phyloP scores from a whole-genome alignment of 1,140 invertebrate genomes.

The Meloidogyne exigua region DNA sequence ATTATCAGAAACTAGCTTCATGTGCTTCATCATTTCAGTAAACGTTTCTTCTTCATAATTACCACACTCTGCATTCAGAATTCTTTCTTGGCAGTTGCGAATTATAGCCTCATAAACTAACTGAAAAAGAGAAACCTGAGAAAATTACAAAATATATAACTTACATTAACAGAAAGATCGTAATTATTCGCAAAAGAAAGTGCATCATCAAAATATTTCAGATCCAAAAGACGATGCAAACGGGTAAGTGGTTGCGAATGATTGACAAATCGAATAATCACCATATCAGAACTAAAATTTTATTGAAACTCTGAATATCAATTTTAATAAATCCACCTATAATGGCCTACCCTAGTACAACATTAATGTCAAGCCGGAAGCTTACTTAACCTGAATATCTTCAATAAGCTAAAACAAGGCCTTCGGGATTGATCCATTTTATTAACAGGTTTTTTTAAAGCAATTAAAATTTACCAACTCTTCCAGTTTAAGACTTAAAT shows the following conservation, averaged over 20 bases:
- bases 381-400: too few species aligned
- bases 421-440: too few species aligned
- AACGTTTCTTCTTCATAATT: constrained; percentile 28
- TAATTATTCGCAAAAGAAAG: constrained; percentile 30
- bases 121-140: constrained; percentile 16
- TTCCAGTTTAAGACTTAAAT: too few species aligned
- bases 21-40: constrained; percentile 15
- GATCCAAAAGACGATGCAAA: constrained; percentile 27
- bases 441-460: too few species aligned
- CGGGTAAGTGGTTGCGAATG: constrained; percentile 28
- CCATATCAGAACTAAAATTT: constrained; percentile 12
- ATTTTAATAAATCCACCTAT: too few species aligned
- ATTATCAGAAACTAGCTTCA: constrained; percentile 20
- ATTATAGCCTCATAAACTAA: constrained; percentile 27
- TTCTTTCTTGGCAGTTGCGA: constrained; percentile 26
- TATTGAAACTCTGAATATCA: too few species aligned
- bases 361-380: too few species aligned
- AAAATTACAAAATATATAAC: background rate
- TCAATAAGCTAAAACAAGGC: too few species aligned
- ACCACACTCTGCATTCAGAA: constrained; percentile 26
- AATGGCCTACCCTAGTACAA: too few species aligned
- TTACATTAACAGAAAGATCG: constrained; percentile 26
- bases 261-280: constrained; percentile 34
- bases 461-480: too few species aligned
- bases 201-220: constrained; percentile 32